A percentile compares a stretch with the other conserved stretches of the same genome.
Evolutionary conservation across 1,140 invertebrate species (phyloP).

Genomic region (Metopolophium dirhodum): DNA sequence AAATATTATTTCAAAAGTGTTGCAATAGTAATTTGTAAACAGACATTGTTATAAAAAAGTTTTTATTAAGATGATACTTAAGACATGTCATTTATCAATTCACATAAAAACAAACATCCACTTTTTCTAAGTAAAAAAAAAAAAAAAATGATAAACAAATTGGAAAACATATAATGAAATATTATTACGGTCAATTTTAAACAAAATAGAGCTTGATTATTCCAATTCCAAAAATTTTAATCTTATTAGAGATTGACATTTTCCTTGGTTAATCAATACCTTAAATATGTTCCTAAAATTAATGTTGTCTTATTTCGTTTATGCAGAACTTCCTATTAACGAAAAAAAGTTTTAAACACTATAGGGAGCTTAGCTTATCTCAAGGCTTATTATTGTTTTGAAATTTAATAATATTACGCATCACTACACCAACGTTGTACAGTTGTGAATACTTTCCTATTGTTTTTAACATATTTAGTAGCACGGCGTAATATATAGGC

Average conservation of each 20-base stretch:
- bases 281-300: background rate
- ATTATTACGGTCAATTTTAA: no score
- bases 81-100: background rate
- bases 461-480: background rate
- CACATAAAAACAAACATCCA: background rate
- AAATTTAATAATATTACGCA: background rate
- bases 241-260: background rate
- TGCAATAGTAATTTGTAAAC: no score
- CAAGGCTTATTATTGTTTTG: background rate
- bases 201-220: no score
- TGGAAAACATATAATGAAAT: no score
- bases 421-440: background rate
- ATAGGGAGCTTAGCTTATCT: background rate
- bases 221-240: background rate
- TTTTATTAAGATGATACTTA: background rate
- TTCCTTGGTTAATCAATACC: background rate
- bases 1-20: background rate
- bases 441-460: background rate
- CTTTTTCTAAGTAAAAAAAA: background rate
- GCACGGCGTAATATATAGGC: background rate
- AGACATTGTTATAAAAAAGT: background rate
- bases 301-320: background rate
- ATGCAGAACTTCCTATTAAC: background rate
- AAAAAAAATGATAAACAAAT: background rate
- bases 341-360: background rate